Evolutionary conservation across 2,113 vertebrate genomes (phyloP), one percentile per base, ranked within the genome.

Genomic region (Carassius carassius): DNA sequence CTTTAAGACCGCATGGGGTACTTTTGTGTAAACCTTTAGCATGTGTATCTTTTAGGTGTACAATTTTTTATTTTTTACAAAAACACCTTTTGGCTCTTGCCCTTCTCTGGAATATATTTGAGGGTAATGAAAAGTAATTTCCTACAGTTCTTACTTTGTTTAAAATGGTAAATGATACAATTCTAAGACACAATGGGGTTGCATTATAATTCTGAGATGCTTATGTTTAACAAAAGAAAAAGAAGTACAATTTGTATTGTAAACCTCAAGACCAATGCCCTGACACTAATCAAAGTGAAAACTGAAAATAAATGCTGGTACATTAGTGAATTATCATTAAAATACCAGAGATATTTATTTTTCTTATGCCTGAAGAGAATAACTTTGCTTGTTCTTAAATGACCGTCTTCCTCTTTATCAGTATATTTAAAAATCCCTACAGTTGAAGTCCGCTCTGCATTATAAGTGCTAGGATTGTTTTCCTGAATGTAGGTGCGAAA

Each of bases 1-100:
- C 73, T n/a, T 67, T 79, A 74, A 54, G 69, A 47, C 65, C 19
- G 86, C 86, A 87, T 85, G 86, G 8, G 16, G 23, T 32, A 49
- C 72, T 78, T 83, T 76, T 65, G 81, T 82, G 72, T 19, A 81
- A 54, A n/a, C 63, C 69, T 81, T 63, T 81, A 73, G 76, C 72
- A 81, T 88, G 75, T 83, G 80, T 83, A 62, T 84, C 51, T 81
- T 81, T 29, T 81, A 23, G 44, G 10, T 19, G 69, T 70, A 56
- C 41, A 9, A 3, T 73, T 78, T 75, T 86, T 76, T 3, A 23
- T 77, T 87, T 81, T 70, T 21, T 74, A 79, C 29, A 79, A 82
- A 76, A 63, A 83, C 65, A 75, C 51, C 81, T 73, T 74, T 80
- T 65, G 81, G 63, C 74, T 85, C 13, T 49, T 81, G 17, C 47